Percentiles rank a stretch among this genome's conserved stretches.
These are phyloP conservation scores for Corbicula japonica DNA, from an alignment of 2,888 invertebrate species.

Conservation along the genomic window DNA sequence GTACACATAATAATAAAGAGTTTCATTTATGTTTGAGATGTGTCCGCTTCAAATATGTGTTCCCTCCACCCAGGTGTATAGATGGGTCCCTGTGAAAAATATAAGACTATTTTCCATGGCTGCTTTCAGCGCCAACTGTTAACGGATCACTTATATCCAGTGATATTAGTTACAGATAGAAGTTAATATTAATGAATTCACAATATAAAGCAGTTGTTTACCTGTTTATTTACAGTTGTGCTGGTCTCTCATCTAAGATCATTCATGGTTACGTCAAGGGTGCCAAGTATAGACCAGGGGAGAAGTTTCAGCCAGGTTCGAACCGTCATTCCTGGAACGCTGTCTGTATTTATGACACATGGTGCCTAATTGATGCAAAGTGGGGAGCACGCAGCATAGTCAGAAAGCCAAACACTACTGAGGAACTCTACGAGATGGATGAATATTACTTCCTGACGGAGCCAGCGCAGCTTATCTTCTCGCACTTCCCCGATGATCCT, in stretches of 20 bases:
- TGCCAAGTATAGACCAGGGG: constrained; percentile 86
- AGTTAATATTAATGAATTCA: too few species aligned
- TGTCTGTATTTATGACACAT: constrained; percentile 86
- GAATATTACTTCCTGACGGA: constrained; percentile 86
- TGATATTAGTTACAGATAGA: too few species aligned
- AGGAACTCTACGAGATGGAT: constrained; percentile 86
- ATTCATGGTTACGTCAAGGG: constrained; percentile 86
- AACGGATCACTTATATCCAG: too few species aligned
- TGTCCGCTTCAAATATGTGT: too few species aligned
- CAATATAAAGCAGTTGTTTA: too few species aligned
- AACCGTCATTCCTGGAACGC: constrained; percentile 87
- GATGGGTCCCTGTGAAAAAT: too few species aligned
- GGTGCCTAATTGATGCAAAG: constrained; percentile 86
- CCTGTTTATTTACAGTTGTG: constrained; percentile 83
- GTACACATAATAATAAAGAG: too few species aligned
- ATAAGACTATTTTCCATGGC: too few species aligned
- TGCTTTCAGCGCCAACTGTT: too few species aligned
- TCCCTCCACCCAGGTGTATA: too few species aligned
- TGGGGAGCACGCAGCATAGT: constrained; percentile 86
- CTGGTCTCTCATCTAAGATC: constrained; percentile 86
- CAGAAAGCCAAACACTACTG: constrained; percentile 84
- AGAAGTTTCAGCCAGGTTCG: constrained; percentile 85
- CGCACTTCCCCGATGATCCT: constrained; percentile 86
- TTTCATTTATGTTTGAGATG: too few species aligned
- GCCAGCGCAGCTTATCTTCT: constrained; percentile 86